Conservation (phyloP, 2,888 invertebrate genomes). For the Caradrina clavipalpis region DNA sequence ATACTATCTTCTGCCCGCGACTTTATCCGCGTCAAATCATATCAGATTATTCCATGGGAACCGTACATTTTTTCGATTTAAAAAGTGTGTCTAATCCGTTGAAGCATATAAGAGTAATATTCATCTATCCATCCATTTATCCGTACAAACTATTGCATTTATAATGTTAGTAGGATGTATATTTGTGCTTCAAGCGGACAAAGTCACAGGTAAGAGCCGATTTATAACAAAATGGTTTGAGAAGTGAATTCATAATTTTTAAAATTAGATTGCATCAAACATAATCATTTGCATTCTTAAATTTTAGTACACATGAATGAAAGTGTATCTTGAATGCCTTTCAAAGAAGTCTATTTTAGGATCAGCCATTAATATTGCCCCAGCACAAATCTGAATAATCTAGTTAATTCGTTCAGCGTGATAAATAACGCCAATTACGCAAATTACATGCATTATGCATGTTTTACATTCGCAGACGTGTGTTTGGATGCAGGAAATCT, state of each 20-base stretch:
- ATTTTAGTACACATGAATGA: neutral
- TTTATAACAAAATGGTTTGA: neutral
- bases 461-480: constrained; percentile 41
- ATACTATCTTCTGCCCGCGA: too few species aligned
- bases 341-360: constrained; percentile 1
- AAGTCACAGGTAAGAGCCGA: too few species aligned
- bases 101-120: too few species aligned
- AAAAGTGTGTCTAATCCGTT: too few species aligned
- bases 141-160: too few species aligned
- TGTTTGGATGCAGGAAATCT: constrained; percentile 58
- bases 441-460: constrained; percentile 54
- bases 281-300: neutral
- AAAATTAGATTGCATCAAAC: neutral
- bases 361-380: constrained; percentile 1
- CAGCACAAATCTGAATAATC: constrained; percentile 30
- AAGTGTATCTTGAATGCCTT: neutral
- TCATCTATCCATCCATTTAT: too few species aligned
- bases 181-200: too few species aligned
- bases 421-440: constrained; percentile 47
- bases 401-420: constrained; percentile 42
- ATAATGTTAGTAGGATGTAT: too few species aligned
- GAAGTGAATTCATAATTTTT: neutral
- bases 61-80: too few species aligned
- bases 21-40: too few species aligned
- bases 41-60: too few species aligned